Evolutionary conservation across 2,113 vertebrate genomes (phyloP).

Genomic region (Macquaria australasica): DNA sequence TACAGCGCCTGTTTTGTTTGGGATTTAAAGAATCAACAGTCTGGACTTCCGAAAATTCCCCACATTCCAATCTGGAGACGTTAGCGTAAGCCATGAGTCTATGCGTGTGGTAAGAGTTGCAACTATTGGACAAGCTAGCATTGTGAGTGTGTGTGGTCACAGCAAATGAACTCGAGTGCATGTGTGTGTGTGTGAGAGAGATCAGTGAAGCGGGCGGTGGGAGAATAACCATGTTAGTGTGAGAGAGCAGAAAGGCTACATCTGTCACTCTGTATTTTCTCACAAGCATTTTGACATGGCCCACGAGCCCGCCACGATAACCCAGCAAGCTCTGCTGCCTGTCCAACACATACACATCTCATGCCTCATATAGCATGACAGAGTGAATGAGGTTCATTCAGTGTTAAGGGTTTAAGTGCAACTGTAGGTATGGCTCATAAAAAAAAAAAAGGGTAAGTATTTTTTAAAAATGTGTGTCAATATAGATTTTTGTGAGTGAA

Average conservation of each 20-base stretch:
- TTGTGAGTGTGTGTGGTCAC: slow-evolving; percentile 25
- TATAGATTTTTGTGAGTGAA: neutral
- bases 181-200: slow-evolving; percentile 37
- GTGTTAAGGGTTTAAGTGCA: slow-evolving; percentile 63
- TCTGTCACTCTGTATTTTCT: slow-evolving; percentile 82
- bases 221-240: slow-evolving; percentile 80
- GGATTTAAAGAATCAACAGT: slow-evolving; percentile 55
- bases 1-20: slow-evolving; percentile 51
- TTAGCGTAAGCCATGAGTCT: neutral
- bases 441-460: neutral
- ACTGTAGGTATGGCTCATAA: slow-evolving; percentile 42
- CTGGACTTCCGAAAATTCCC: slow-evolving; percentile 20
- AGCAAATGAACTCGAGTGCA: slow-evolving; percentile 3
- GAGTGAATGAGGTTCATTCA: slow-evolving; percentile 53
- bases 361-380: slow-evolving; percentile 66
- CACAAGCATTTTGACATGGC: slow-evolving; percentile 72
- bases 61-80: slow-evolving; percentile 38
- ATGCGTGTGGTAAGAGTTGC: slow-evolving; percentile 6
- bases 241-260: slow-evolving; percentile 81
- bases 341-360: slow-evolving; percentile 49
- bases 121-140: slow-evolving; percentile 26
- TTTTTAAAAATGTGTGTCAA: neutral
- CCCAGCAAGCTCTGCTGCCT: slow-evolving; percentile 53
- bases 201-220: slow-evolving; percentile 69
- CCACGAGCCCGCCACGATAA: slow-evolving; percentile 66